These are phyloP conservation scores for Tetrax tetrax DNA, from an alignment of 2,113 vertebrate genomes.

Conservation along the genomic window DNA sequence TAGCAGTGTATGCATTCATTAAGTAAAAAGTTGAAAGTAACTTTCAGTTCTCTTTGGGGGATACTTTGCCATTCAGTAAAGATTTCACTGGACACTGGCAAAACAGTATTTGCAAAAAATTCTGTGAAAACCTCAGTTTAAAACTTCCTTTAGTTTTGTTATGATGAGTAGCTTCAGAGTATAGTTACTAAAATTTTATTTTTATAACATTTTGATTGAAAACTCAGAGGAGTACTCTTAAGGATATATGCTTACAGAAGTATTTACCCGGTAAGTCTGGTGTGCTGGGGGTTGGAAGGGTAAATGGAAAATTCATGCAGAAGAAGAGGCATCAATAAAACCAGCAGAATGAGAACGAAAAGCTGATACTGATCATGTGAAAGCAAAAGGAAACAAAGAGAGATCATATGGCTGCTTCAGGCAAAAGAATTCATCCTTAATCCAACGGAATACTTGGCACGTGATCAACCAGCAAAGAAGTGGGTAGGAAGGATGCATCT, in stretches of 20 bases:
- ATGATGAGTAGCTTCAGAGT: neutral
- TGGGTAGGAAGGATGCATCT: neutral
- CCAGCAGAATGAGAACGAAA: neutral
- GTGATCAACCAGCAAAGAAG: neutral
- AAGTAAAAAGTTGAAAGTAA: neutral
- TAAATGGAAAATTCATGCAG: neutral
- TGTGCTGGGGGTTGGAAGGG: neutral
- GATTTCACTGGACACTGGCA: neutral
- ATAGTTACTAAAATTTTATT: neutral
- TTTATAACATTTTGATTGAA: neutral
- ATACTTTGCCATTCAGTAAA: neutral
- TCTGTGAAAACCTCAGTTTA: neutral
- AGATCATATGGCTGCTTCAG: neutral
- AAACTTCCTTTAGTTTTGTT: neutral
- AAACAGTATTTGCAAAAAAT: neutral
- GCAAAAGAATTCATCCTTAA: neutral
- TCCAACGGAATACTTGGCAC: neutral
- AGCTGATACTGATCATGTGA: neutral
- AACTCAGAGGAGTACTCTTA: neutral
- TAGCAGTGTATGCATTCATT: neutral
- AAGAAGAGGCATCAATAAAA: neutral
- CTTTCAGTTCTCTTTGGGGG: neutral
- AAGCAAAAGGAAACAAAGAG: neutral
- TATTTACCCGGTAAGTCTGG: neutral
- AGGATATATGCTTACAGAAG: neutral